Conservation (phyloP, 2,888 invertebrate species). For the Ectobius pallidus region DNA sequence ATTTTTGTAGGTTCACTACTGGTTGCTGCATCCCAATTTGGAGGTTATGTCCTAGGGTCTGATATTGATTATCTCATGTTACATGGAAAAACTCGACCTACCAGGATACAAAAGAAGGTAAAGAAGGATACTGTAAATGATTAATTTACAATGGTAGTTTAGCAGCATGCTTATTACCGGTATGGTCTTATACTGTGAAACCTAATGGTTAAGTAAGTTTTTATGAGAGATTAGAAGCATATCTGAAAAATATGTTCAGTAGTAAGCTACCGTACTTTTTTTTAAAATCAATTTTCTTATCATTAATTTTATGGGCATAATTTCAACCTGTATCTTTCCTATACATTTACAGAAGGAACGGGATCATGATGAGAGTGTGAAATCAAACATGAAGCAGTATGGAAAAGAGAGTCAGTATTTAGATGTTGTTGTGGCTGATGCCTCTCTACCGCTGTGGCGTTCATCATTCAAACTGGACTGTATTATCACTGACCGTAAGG, state of each 20-base stretch:
- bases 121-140: no score
- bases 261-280: no score
- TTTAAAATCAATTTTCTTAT: no score
- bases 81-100: slow-evolving; percentile 83
- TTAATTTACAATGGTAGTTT: no score
- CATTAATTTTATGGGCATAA: no score
- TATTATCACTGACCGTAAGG: slow-evolving; percentile 95
- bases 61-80: slow-evolving; percentile 96
- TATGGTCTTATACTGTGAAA: no score
- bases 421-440: slow-evolving; percentile 91
- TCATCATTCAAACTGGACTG: slow-evolving; percentile 78
- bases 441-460: slow-evolving; percentile 82
- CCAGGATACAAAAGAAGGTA: slow-evolving; percentile 78
- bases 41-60: slow-evolving; percentile 82
- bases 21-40: slow-evolving; percentile 89
- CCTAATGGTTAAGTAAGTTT: no score
- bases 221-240: no score
- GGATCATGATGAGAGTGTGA: slow-evolving; percentile 79
- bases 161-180: no score
- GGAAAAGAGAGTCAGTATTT: slow-evolving; percentile 75
- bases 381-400: slow-evolving; percentile 89
- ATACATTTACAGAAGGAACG: slow-evolving; percentile 54
- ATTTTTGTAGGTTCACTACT: slow-evolving; percentile 68
- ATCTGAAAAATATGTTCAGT: no score
- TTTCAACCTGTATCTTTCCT: no score